These are phyloP conservation scores for Ericerus pela DNA, from an alignment of 1,140 invertebrate genomes.

Conservation along the genomic window DNA sequence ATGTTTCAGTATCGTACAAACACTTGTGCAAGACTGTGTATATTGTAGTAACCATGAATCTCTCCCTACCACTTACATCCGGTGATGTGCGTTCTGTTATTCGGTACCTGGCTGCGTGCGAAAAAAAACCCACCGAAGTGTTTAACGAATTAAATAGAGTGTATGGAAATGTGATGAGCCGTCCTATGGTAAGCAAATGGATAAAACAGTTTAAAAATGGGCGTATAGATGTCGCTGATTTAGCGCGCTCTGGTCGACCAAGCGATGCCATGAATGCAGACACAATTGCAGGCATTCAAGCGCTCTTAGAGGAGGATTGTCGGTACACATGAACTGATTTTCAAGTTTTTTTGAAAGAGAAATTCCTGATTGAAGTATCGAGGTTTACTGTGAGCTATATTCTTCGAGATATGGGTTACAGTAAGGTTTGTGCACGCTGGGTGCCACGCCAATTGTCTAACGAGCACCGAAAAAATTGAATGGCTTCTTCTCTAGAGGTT, in stretches of 20 bases:
- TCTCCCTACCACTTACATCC: not conserved
- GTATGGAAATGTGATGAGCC: slow-evolving; percentile 13
- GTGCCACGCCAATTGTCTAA: too few species aligned
- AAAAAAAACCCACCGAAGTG: not conserved
- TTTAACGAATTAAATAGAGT: slow-evolving; percentile 8
- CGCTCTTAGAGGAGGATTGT: not conserved
- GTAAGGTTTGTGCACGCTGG: too few species aligned
- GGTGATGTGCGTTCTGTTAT: not conserved
- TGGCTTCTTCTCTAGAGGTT: too few species aligned
- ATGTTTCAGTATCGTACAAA: too few species aligned
- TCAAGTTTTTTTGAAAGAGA: not conserved
- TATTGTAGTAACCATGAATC: not conserved
- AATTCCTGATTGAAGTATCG: not conserved
- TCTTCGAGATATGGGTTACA: too few species aligned
- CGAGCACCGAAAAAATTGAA: too few species aligned
- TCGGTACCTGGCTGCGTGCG: not conserved
- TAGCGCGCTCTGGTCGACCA: slow-evolving; percentile 13
- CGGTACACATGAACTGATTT: not conserved
- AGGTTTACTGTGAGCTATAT: slow-evolving; percentile 5
- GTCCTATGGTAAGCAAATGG: slow-evolving; percentile 12
- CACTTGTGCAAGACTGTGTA: too few species aligned
- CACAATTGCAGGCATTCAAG: not conserved
- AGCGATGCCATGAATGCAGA: not conserved
- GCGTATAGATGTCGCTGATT: slow-evolving; percentile 2
- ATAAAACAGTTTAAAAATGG: slow-evolving; percentile 15